phyloP scores from a whole-genome alignment of 2,113 vertebrate genomes.

The Gallinago undulata region DNA sequence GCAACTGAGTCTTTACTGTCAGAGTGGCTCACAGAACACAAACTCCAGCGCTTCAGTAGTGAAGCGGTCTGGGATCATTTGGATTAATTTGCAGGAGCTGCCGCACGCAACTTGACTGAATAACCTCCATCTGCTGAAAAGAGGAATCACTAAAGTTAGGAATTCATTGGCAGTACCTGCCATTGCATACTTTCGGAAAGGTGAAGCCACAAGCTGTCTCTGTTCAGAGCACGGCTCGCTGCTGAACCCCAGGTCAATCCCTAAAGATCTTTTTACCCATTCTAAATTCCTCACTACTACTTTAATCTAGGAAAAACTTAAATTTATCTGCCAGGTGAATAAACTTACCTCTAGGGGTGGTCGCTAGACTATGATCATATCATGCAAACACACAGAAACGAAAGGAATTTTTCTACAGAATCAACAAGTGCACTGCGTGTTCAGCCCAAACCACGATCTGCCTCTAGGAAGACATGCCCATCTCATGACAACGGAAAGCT shows the following conservation, averaged over 20 bases:
- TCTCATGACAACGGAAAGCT: background rate
- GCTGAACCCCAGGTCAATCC: background rate
- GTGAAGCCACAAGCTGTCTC: background rate
- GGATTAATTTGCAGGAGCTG: background rate
- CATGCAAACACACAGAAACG: background rate
- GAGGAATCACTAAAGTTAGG: background rate
- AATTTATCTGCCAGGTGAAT: background rate
- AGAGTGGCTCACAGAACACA: background rate
- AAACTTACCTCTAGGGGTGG: background rate
- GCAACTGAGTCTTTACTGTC: background rate
- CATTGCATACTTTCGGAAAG: background rate
- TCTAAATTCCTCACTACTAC: background rate
- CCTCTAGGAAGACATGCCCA: background rate
- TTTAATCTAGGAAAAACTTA: background rate
- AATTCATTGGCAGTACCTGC: background rate
- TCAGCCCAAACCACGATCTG: background rate
- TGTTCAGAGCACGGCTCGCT: background rate
- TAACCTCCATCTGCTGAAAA: background rate
- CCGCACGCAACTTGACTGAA: background rate
- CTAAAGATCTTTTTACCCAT: background rate
- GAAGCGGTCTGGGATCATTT: background rate
- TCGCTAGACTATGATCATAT: background rate
- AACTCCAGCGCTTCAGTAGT: background rate
- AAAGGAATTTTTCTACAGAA: background rate
- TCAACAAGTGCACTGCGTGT: background rate